Evolutionary conservation across 2,888 invertebrate genomes (phyloP).

Genomic region (Galerucella pusilla): DNA sequence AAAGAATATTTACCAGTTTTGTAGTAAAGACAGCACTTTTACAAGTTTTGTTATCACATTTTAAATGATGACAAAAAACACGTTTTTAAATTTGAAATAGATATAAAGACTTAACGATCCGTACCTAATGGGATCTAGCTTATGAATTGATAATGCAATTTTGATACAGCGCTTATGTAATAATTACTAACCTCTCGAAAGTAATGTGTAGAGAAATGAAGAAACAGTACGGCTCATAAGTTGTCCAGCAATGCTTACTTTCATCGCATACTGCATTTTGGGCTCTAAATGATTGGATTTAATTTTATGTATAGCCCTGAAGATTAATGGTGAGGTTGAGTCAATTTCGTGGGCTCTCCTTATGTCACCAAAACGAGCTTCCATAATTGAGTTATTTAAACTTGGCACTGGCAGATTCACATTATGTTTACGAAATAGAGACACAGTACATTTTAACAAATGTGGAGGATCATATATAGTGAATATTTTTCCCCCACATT

Average conservation of each 20-base stretch:
- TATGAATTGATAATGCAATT: too few species aligned
- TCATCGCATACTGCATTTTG: not conserved
- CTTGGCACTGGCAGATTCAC: slow-evolving; percentile 11
- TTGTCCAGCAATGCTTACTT: not conserved
- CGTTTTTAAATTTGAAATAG: too few species aligned
- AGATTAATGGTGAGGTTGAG: slow-evolving; percentile 10
- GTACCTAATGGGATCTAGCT: too few species aligned
- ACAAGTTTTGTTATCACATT: too few species aligned
- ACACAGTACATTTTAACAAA: slow-evolving; percentile 10
- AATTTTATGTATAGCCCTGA: slow-evolving; percentile 23
- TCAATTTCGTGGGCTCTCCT: slow-evolving; percentile 16
- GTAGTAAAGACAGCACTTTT: too few species aligned
- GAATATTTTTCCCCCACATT: slow-evolving; percentile 5
- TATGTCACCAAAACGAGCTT: slow-evolving; percentile 19
- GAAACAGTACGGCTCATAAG: slow-evolving; percentile 18
- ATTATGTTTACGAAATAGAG: slow-evolving; percentile 12
- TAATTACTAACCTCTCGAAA: slow-evolving; percentile 17
- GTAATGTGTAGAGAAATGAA: slow-evolving; percentile 21
- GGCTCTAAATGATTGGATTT: slow-evolving; percentile 8
- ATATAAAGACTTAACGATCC: too few species aligned
- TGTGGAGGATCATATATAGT: not conserved
- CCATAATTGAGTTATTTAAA: slow-evolving; percentile 3
- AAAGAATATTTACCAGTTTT: too few species aligned
- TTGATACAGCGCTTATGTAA: not conserved
- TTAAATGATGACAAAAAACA: too few species aligned